Conservation (phyloP, 2,113 vertebrate species). For the Dendrocopos noguchii region DNA sequence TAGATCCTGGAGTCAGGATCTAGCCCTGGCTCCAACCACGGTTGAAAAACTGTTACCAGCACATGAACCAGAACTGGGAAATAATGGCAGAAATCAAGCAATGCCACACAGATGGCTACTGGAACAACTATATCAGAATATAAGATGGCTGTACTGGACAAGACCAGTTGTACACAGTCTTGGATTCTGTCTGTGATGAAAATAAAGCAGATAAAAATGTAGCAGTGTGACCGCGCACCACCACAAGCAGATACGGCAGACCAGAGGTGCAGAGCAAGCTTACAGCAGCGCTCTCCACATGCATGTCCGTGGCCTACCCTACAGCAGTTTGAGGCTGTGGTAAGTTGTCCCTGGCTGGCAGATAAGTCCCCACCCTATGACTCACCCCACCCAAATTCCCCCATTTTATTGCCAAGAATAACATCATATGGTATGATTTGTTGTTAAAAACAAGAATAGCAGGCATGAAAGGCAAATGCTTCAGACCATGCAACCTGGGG, state of each 20-base stretch:
- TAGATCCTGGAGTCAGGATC: not conserved
- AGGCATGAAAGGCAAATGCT: not conserved
- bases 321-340: not conserved
- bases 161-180: not conserved
- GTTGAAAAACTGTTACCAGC: not conserved
- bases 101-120: not conserved
- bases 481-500: not conserved
- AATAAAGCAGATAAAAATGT: not conserved
- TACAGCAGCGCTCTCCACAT: not conserved
- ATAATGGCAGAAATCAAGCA: not conserved
- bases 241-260: not conserved
- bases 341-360: not conserved
- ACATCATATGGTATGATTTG: not conserved
- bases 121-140: not conserved
- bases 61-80: not conserved
- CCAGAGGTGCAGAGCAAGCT: not conserved
- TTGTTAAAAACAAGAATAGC: not conserved
- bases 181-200: not conserved
- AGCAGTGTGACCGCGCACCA: no score
- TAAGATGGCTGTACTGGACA: not conserved
- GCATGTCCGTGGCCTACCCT: rapidly evolving
- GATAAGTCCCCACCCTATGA: not conserved
- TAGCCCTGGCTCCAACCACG: not conserved
- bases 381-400: no score
- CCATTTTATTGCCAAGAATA: not conserved